Conservation (phyloP, 2,113 vertebrate genomes). For the Oncorhynchus masou region DNA sequence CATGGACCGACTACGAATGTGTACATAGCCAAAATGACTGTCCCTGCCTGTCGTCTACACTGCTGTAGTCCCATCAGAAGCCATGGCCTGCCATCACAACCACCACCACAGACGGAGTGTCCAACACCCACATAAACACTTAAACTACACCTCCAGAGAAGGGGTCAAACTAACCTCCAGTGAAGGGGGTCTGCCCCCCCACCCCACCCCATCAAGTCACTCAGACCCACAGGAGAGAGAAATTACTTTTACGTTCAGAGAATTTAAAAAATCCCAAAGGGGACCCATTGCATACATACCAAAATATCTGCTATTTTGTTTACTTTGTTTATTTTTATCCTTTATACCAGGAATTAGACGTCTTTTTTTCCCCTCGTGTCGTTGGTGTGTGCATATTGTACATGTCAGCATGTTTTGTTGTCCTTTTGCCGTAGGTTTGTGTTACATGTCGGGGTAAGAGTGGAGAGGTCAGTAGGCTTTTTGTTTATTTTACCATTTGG, state of each 20-base stretch:
- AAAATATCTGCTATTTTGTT: slow-evolving; percentile 73
- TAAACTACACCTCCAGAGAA: neutral
- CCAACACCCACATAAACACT: slow-evolving; percentile 45
- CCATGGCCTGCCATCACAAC: slow-evolving; percentile 78
- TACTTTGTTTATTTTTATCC: slow-evolving; percentile 51
- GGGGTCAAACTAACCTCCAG: neutral
- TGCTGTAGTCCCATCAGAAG: slow-evolving; percentile 90
- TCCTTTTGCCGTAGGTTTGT: slow-evolving; percentile 65
- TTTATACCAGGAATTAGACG: slow-evolving; percentile 62
- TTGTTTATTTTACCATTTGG: slow-evolving; percentile 39
- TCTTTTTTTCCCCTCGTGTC: slow-evolving; percentile 60
- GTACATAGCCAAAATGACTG: slow-evolving; percentile 99
- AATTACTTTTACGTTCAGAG: neutral
- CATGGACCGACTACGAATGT: slow-evolving; percentile 99
- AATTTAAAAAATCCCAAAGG: slow-evolving; percentile 4
- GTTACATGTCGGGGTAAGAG: slow-evolving; percentile 81
- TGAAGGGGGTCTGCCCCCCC: neutral
- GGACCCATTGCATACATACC: slow-evolving; percentile 70
- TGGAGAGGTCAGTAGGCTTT: slow-evolving; percentile 73
- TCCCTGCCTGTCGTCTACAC: slow-evolving; percentile 89
- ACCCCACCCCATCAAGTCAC: slow-evolving; percentile 7
- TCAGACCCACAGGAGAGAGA: slow-evolving; percentile 31
- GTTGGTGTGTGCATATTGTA: slow-evolving; percentile 85
- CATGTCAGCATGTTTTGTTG: slow-evolving; percentile 77
- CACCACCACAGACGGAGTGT: slow-evolving; percentile 63